phyloP scores from a whole-genome alignment of 2,113 vertebrate species.

The Eleginops maclovinus region DNA sequence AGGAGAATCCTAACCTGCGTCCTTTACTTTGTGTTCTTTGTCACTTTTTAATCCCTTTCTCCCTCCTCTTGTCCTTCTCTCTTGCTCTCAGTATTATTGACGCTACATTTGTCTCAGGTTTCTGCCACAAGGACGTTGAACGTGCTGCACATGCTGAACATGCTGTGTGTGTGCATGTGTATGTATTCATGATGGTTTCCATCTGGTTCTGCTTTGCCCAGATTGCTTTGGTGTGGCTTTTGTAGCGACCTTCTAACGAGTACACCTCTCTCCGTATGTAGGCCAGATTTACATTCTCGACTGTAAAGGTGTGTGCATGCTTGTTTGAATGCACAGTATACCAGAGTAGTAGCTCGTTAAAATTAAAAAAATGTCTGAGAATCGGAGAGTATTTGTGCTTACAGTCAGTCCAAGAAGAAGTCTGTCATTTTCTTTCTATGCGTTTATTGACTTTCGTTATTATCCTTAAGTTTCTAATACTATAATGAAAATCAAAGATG shows the following conservation, averaged over 20 bases:
- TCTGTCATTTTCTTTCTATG: neutral
- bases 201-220: conserved; percentile 70
- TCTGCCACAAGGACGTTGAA: conserved; percentile 23
- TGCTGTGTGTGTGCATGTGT: conserved; percentile 12
- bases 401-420: neutral
- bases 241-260: conserved; percentile 54
- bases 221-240: conserved; percentile 67
- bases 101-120: conserved; percentile 66
- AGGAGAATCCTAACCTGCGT: too few relatives aligned
- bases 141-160: conserved; percentile 1
- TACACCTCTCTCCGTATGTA: conserved; percentile 56
- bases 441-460: neutral
- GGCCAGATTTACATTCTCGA: conserved; percentile 36
- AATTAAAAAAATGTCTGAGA: neutral
- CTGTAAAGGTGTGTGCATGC: conserved; percentile 1
- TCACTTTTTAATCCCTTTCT: neutral
- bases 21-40: too few relatives aligned
- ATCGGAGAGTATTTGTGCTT: conserved; percentile 3
- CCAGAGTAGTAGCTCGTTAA: conserved; percentile 14
- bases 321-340: neutral
- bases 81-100: conserved; percentile 42
- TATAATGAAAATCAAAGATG: neutral
- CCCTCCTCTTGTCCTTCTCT: conserved; percentile 6
- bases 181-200: conserved; percentile 11
- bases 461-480: neutral